Conservation (phyloP, 2,797 vertebrate species). For the Darevskia mixta region DNA sequence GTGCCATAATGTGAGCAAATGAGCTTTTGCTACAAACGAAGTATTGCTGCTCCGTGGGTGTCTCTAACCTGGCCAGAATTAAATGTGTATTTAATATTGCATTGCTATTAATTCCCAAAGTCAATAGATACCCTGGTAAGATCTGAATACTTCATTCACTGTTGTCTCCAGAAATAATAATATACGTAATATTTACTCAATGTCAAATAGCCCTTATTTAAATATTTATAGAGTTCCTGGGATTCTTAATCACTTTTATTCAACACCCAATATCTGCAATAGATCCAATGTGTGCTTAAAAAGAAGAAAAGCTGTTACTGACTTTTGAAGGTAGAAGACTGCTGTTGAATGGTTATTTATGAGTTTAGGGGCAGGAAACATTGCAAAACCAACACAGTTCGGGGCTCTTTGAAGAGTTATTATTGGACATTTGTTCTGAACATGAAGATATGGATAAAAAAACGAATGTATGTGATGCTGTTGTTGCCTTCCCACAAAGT, state of each 20-base stretch:
- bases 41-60: constrained; percentile 61
- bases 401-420: not conserved
- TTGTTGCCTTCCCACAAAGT: not conserved
- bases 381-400: not conserved
- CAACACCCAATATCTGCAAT: not conserved
- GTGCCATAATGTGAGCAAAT: not conserved
- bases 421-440: not conserved
- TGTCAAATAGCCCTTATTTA: constrained; percentile 52
- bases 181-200: constrained; percentile 21
- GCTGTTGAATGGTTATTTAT: constrained; percentile 28
- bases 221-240: constrained; percentile 54
- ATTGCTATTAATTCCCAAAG: constrained; percentile 66
- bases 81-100: constrained; percentile 70
- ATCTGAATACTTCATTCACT: constrained; percentile 62
- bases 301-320: not conserved
- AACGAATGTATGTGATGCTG: rapidly evolving
- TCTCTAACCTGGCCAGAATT: constrained; percentile 61
- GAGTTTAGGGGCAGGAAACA: not conserved
- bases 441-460: constrained; percentile 22
- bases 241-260: constrained; percentile 48
- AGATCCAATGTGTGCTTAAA: not conserved
- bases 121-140: constrained; percentile 68
- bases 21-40: constrained; percentile 41
- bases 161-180: not conserved
- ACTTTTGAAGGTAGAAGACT: constrained; percentile 1